Evolutionary conservation across 1,140 invertebrate species (phyloP).

Genomic region (Charaxes varanes): DNA sequence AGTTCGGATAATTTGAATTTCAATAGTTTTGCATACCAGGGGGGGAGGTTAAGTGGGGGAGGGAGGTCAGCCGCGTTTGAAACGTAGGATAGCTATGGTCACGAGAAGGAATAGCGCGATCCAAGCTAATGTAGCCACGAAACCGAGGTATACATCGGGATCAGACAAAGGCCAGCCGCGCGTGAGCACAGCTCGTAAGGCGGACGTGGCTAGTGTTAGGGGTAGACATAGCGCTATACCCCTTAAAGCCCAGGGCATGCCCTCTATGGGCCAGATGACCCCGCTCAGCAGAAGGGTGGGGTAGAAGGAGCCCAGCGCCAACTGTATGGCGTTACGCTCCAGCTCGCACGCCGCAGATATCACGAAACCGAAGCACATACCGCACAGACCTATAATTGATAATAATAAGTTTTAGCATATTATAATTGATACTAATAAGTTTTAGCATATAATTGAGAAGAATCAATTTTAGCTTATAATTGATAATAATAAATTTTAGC

Average conservation of each 20-base stretch:
- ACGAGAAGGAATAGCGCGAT: constrained; percentile 89
- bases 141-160: constrained; percentile 91
- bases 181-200: constrained; percentile 90
- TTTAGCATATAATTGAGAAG: too few relatives aligned
- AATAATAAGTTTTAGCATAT: too few relatives aligned
- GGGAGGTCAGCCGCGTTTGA: constrained; percentile 76
- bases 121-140: constrained; percentile 91
- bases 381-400: constrained; percentile 88
- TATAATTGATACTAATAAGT: too few relatives aligned
- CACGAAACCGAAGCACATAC: constrained; percentile 96
- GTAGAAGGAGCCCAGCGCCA: constrained; percentile 95
- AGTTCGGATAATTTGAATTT: too few relatives aligned
- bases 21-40: too few relatives aligned
- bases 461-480: too few relatives aligned
- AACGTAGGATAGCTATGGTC: constrained; percentile 85
- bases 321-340: constrained; percentile 94
- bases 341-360: constrained; percentile 94
- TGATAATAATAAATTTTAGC: too few relatives aligned
- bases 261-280: constrained; percentile 91
- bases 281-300: constrained; percentile 93
- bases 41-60: too few relatives aligned
- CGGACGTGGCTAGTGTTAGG: constrained; percentile 92
- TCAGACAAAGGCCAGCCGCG: constrained; percentile 90
- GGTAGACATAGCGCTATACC: constrained; percentile 90
- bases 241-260: constrained; percentile 89